phyloP scores from a whole-genome alignment of 2,888 invertebrate species.

The Papilio gigon region DNA sequence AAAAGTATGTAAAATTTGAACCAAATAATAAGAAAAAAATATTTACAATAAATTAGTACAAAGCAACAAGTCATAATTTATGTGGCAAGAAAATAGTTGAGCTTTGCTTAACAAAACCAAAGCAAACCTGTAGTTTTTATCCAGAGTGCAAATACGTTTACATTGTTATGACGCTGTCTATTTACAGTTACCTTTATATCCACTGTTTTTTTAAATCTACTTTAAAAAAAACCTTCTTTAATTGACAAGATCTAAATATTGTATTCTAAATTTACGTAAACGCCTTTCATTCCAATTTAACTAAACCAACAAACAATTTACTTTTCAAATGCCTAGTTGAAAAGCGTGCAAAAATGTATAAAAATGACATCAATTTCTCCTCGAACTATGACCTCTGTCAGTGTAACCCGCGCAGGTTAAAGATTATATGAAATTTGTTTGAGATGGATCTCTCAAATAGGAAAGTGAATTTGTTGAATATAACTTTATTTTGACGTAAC shows the following conservation, averaged over 20 bases:
- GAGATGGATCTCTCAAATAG: not conserved
- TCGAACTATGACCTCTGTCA: not conserved
- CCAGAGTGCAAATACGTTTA: not conserved
- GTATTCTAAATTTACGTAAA: too few species aligned
- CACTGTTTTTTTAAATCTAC: too few species aligned
- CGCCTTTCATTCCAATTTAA: too few species aligned
- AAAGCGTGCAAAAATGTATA: not conserved
- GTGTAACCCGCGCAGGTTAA: not conserved
- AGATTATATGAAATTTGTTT: not conserved
- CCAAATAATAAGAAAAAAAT: not conserved
- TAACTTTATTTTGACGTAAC: not conserved
- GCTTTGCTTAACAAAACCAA: slow-evolving; percentile 4
- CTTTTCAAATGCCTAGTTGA: too few species aligned
- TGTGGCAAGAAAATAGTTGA: not conserved
- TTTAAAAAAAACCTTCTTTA: too few species aligned
- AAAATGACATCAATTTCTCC: not conserved
- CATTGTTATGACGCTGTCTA: too few species aligned
- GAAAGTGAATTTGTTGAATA: not conserved
- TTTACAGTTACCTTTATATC: too few species aligned
- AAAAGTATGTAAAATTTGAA: not conserved
- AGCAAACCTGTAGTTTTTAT: slow-evolving; percentile 3
- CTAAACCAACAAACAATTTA: not conserved
- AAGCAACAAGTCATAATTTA: not conserved
- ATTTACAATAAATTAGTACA: not conserved
- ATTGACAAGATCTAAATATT: too few species aligned